Base-by-base conservation (phyloP, 2,888 invertebrate species). In the Hyles lineata region DNA sequence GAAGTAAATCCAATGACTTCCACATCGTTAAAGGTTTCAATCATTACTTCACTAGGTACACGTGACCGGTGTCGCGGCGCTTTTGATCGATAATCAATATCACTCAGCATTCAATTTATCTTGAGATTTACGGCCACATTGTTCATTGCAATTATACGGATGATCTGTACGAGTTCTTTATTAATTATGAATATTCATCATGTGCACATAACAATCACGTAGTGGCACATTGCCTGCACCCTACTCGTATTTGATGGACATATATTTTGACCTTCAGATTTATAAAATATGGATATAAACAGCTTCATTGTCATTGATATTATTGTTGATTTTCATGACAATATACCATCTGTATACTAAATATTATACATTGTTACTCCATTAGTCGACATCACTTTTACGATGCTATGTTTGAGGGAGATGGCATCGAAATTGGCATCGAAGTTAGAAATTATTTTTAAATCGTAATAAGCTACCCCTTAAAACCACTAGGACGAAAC, bases 21-120 rank as follows among this genome's bases (percentile, higher is more conserved):
- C 79, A 82, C 87, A 85, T 88, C 86, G 85, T 88, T 88, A 89
- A 81, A 81, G 80, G 79, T 80, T 87, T 87, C 85, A 82, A 84
- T 85, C 85, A 83, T 86, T 84, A 86, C 85, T 85, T 82, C 83
- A 82, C 78, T 21, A n/a, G n/a, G n/a, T n/a, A 32, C 35, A 70
- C 72, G 81, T 83, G 87, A 88, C 86, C 85, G 87, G 85, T 85
- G 85, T 85, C 79, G 86, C 89, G 89, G 89, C 83, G 79, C 87
- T 86, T 91, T 91, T 91, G 91, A 91, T 91, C 87, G 80, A 80
- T 86, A 85, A 90, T 92, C 90, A 90, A 90, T 91, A 88, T 87
- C 80, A 86, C 88, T 85, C 83, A 87, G 78, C 82, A 81, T 84
- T 87, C 86, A 87, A 91, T 92, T 88, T 86, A 92, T 89, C 88